Conservation (phyloP, 2,797 vertebrate genomes). For the Tragopan temminckii region DNA sequence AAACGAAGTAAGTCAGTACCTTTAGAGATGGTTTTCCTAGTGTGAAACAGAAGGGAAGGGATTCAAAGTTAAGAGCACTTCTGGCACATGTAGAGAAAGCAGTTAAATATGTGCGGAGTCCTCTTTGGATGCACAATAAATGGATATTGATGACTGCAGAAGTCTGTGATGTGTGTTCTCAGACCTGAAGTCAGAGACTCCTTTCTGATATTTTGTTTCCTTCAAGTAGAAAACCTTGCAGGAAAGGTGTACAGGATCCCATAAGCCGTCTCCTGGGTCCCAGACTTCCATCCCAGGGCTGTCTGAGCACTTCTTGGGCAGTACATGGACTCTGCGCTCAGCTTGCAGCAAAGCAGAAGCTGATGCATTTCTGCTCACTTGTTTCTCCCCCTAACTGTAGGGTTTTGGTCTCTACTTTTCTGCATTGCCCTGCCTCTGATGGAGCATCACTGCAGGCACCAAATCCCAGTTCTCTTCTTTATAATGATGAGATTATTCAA, state of each 20-base stretch:
- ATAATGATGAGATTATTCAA: not conserved
- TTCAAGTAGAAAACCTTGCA: not conserved
- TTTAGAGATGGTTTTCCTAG: not conserved
- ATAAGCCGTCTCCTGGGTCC: not conserved
- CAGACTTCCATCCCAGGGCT: not conserved
- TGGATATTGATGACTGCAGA: not conserved
- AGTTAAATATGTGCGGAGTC: not conserved
- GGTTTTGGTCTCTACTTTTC: not conserved
- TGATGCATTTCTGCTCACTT: not conserved
- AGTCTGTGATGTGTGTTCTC: not conserved
- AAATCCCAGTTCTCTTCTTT: not conserved
- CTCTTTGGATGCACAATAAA: not conserved
- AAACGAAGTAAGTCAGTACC: constrained; percentile 90
- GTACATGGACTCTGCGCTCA: accelerated
- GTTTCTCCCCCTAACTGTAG: accelerated
- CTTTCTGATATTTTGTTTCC: not conserved
- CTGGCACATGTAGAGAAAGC: not conserved
- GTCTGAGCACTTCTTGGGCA: not conserved
- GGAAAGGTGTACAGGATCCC: not conserved
- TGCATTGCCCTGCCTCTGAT: not conserved
- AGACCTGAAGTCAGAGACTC: not conserved
- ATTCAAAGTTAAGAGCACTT: not conserved
- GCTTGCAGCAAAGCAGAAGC: not conserved
- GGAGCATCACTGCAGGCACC: not conserved
- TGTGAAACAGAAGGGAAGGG: constrained; percentile 38